Percentiles rank a stretch among this genome's conserved stretches.
These are phyloP conservation scores for Tinea pellionella DNA, from an alignment of 2,888 invertebrate genomes.

Conservation along the genomic window DNA sequence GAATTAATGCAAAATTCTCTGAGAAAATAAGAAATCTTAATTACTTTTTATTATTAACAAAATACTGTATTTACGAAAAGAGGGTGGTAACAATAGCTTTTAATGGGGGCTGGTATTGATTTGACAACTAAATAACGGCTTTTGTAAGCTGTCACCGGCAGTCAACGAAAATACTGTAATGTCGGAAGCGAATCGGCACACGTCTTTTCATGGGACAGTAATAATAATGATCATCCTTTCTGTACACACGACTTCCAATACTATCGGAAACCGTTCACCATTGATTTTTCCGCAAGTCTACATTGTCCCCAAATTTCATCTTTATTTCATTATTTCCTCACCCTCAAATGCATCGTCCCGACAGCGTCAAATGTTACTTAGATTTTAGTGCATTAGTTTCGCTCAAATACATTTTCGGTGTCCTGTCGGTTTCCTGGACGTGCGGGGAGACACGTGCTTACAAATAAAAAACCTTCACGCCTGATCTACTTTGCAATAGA, in stretches of 20 bases:
- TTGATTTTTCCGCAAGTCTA: conserved; percentile 66
- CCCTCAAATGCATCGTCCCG: conserved; percentile 20
- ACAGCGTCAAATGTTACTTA: conserved; percentile 36
- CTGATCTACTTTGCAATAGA: conserved; percentile 50
- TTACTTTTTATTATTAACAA: not conserved
- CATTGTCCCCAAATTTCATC: conserved; percentile 11
- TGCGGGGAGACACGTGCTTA: conserved; percentile 54
- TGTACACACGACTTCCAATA: conserved; percentile 38
- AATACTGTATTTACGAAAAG: not conserved
- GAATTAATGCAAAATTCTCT: not conserved
- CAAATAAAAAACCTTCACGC: conserved; percentile 65
- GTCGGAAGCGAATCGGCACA: conserved; percentile 28
- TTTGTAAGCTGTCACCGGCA: conserved; percentile 27
- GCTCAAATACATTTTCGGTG: conserved; percentile 53
- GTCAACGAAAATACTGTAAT: conserved; percentile 21
- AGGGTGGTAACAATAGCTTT: conserved; percentile 2
- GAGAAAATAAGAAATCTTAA: not conserved
- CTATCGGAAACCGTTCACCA: conserved; percentile 57
- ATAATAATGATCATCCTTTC: conserved; percentile 60
- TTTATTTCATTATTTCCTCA: conserved; percentile 17
- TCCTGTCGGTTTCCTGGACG: conserved; percentile 57
- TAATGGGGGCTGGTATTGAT: conserved; percentile 19
- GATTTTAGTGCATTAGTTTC: conserved; percentile 65
- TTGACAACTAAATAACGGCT: conserved; percentile 51
- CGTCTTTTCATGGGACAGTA: conserved; percentile 42